phyloP scores from a whole-genome alignment of 2,888 invertebrate genomes.

The Megamerina dolium region DNA sequence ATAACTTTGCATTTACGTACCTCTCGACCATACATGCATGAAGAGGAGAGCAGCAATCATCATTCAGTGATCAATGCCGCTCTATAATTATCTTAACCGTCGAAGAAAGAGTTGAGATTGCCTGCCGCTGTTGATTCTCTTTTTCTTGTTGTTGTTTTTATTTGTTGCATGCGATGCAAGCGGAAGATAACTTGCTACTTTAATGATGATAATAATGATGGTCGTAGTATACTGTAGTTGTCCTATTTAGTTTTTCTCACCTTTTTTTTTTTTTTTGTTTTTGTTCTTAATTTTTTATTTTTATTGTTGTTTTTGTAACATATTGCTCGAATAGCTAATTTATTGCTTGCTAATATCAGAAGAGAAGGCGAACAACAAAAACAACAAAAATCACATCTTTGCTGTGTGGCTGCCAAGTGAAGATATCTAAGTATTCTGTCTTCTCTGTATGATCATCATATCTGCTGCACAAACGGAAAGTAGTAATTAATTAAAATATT shows the following conservation, averaged over 20 bases:
- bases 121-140: no score
- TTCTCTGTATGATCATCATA: no score
- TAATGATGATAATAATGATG: no score
- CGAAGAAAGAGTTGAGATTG: conserved; percentile 39
- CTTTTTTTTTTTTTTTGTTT: conserved; percentile 1
- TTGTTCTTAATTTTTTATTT: background rate
- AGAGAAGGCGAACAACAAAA: conserved; percentile 15
- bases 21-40: background rate
- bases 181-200: no score
- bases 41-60: no score
- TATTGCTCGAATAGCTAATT: conserved; percentile 33
- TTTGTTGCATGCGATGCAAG: no score
- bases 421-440: no score
- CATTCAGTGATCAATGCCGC: conserved; percentile 34
- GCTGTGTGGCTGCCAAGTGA: no score
- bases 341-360: conserved; percentile 43
- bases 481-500: conserved; percentile 11
- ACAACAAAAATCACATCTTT: no score
- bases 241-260: conserved; percentile 7
- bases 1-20: conserved; percentile 3
- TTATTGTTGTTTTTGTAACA: conserved; percentile 4
- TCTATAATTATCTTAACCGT: conserved; percentile 46
- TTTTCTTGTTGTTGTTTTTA: no score
- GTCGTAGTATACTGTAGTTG: no score
- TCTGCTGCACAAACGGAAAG: conserved; percentile 6